These are phyloP conservation scores for Bombyx mandarina DNA, from an alignment of 1,140 invertebrate species.

Conservation along the genomic window DNA sequence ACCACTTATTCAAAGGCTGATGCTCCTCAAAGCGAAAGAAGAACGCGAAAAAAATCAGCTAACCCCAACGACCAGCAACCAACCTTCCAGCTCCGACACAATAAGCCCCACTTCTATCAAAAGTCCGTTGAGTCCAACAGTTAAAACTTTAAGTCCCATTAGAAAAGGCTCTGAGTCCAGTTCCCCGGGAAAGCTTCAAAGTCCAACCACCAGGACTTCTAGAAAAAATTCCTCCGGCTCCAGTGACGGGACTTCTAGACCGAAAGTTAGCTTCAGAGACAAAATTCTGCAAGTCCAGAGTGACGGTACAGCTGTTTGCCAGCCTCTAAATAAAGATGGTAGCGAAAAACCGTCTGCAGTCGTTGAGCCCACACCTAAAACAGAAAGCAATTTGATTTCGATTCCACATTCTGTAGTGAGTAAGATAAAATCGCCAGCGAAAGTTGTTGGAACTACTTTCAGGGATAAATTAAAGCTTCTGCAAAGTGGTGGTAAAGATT, in stretches of 20 bases:
- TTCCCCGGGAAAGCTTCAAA: constrained; percentile 63
- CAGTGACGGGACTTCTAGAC: constrained; percentile 54
- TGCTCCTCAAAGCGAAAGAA: constrained; percentile 85
- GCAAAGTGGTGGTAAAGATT: constrained; percentile 48
- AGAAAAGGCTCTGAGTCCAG: constrained; percentile 64
- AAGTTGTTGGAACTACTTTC: constrained; percentile 59
- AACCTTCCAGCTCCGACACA: constrained; percentile 64
- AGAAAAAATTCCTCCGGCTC: constrained; percentile 68
- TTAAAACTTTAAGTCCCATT: constrained; percentile 63
- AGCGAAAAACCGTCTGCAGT: constrained; percentile 57
- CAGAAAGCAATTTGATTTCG: constrained; percentile 60
- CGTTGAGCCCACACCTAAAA: constrained; percentile 58
- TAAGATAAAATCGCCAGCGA: constrained; percentile 69
- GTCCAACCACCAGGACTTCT: constrained; percentile 60
- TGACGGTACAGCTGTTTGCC: constrained; percentile 61
- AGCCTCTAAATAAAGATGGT: constrained; percentile 52
- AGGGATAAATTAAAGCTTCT: constrained; percentile 64
- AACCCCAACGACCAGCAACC: constrained; percentile 53
- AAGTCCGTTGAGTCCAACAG: constrained; percentile 65
- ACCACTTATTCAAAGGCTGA: constrained; percentile 83
- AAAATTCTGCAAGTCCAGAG: constrained; percentile 68
- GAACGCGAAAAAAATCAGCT: constrained; percentile 74
- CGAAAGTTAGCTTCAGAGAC: constrained; percentile 69
- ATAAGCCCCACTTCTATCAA: constrained; percentile 66
- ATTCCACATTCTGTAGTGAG: constrained; percentile 68